A percentile compares a stretch with the other conserved stretches of the same genome.
Evolutionary conservation across 1,140 invertebrate genomes (phyloP).

Genomic region (Drosophila biarmipes): DNA sequence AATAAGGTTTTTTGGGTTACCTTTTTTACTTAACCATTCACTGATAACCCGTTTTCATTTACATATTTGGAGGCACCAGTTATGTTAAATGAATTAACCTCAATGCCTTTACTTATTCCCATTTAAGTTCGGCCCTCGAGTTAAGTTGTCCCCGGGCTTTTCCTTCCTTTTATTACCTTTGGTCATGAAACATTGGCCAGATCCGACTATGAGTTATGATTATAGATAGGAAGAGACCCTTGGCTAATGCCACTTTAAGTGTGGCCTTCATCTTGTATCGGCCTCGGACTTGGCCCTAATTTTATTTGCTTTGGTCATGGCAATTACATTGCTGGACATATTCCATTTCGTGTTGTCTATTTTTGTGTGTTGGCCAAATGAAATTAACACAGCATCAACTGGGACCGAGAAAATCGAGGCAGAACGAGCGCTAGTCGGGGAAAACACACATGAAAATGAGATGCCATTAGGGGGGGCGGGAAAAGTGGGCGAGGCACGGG

Average conservation of each 20-base stretch:
- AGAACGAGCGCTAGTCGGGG: background rate
- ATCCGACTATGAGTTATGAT: slow-evolving; percentile 41
- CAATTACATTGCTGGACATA: slow-evolving; percentile 46
- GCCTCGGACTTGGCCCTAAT: slow-evolving; percentile 47
- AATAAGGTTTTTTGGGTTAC: slow-evolving; percentile 27
- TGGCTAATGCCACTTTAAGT: slow-evolving; percentile 33
- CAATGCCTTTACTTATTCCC: background rate
- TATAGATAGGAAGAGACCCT: background rate
- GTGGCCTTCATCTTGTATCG: slow-evolving; percentile 32
- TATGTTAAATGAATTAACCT: background rate
- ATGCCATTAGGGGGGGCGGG: slow-evolving; percentile 31
- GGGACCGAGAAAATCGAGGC: slow-evolving; percentile 10
- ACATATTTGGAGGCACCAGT: background rate
- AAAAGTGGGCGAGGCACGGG: slow-evolving; percentile 2
- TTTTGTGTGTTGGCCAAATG: slow-evolving; percentile 67
- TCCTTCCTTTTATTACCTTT: background rate
- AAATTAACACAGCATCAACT: slow-evolving; percentile 75
- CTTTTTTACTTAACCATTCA: slow-evolving; percentile 8
- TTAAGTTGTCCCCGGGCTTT: too few relatives aligned
- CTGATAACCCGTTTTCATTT: slow-evolving; percentile 2
- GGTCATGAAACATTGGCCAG: background rate
- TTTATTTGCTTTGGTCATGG: slow-evolving; percentile 54
- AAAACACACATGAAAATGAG: slow-evolving; percentile 38
- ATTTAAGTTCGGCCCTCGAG: background rate
- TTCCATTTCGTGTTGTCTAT: slow-evolving; percentile 64